A percentile compares a stretch with the other conserved stretches of the same genome.
Evolutionary conservation across 2,888 invertebrate genomes (phyloP).

Genomic region (Plagiodera versicolora): DNA sequence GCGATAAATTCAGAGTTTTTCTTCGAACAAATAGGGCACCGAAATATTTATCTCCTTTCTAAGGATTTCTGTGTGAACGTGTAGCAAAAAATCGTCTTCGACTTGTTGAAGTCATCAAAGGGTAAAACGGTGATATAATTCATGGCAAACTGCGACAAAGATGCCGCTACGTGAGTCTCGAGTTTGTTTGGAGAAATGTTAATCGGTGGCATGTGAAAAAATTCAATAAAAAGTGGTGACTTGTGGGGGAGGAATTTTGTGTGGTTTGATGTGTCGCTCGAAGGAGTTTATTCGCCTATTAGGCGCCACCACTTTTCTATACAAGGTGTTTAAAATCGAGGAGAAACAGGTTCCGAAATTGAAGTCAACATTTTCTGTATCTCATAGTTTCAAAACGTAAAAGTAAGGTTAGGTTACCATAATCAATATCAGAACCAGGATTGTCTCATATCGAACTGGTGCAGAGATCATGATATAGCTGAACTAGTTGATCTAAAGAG

Average conservation of each 20-base stretch:
- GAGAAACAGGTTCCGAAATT: too few species aligned
- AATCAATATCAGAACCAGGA: too few species aligned
- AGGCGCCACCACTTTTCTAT: neutral
- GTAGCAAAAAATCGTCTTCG: neutral
- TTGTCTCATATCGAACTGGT: too few species aligned
- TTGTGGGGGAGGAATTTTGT: neutral
- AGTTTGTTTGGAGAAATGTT: neutral
- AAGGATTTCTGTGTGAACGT: neutral
- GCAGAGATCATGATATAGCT: too few species aligned
- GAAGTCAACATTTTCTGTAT: too few species aligned
- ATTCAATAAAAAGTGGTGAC: neutral
- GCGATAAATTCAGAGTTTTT: slow-evolving; percentile 12
- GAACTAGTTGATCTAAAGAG: too few species aligned
- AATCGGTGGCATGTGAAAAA: neutral
- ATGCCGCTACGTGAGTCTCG: neutral
- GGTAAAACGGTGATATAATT: neutral
- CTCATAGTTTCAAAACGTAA: too few species aligned
- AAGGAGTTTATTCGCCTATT: neutral
- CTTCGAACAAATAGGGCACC: slow-evolving; percentile 19
- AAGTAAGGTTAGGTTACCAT: too few species aligned
- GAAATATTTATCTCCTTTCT: slow-evolving; percentile 16
- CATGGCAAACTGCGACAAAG: neutral
- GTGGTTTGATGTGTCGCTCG: neutral
- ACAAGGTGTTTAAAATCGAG: too few species aligned
- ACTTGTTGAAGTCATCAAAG: neutral